Percentiles rank a stretch among this genome's conserved stretches.
These are phyloP conservation scores for Toxotes jaculatrix DNA, from an alignment of 2,113 vertebrate species.

Conservation along the genomic window DNA sequence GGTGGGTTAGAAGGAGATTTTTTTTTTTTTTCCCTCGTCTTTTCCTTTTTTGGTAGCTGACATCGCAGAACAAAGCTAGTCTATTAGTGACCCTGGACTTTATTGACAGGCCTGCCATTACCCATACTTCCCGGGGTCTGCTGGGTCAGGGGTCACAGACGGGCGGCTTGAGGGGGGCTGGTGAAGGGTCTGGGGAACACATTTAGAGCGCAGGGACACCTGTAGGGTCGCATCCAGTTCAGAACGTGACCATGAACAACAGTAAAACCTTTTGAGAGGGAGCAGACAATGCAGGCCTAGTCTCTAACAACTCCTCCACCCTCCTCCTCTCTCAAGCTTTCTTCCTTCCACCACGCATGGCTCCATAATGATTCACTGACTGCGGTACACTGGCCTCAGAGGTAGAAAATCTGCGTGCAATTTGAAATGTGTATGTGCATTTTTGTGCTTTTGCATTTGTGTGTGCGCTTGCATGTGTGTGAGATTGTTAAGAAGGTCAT, in stretches of 20 bases:
- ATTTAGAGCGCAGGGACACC: constrained; percentile 92
- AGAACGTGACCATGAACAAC: constrained; percentile 69
- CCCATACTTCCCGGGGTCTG: constrained; percentile 88
- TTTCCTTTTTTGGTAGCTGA: constrained; percentile 72
- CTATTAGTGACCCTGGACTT: constrained; percentile 94
- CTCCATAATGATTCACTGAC: constrained; percentile 53
- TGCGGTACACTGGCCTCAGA: background rate
- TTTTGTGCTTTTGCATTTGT: background rate
- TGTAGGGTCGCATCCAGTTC: constrained; percentile 90
- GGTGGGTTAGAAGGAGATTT: constrained; percentile 66
- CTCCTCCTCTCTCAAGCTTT: constrained; percentile 49
- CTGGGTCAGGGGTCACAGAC: constrained; percentile 86
- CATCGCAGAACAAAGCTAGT: constrained; percentile 86
- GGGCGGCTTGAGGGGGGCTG: constrained; percentile 77
- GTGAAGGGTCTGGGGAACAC: constrained; percentile 89
- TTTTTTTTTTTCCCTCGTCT: constrained; percentile 52
- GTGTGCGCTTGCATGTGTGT: constrained; percentile 24
- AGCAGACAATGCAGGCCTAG: constrained; percentile 68
- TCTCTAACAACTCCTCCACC: constrained; percentile 53
- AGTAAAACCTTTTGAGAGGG: constrained; percentile 73
- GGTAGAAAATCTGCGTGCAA: constrained; percentile 32
- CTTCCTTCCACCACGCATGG: constrained; percentile 49
- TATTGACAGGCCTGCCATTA: constrained; percentile 91
- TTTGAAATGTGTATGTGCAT: constrained; percentile 26
- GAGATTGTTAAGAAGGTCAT: constrained; percentile 41